Base-by-base conservation (phyloP, 2,797 vertebrate genomes). In the Tauraco hartlaubi region DNA sequence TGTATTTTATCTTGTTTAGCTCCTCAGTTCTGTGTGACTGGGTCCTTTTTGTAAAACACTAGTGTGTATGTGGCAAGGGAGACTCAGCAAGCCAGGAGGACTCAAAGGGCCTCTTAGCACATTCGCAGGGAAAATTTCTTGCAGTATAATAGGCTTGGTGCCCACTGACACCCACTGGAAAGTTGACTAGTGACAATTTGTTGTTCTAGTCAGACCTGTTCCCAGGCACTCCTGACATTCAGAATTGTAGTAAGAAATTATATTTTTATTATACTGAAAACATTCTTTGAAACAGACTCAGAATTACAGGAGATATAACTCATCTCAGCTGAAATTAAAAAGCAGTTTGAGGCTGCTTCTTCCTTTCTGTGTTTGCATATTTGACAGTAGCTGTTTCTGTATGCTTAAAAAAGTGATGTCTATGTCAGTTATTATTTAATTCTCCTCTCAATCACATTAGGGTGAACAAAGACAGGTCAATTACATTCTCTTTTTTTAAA, bases 391-490 rank as follows among this genome's bases (percentile, higher is more conserved):
- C 67, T 79, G 85, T 86, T 85, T 84, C 90, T 71, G 46, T 86
- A 56, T 63, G 71, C 85, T 94, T 93, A 51, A 83, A 83, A 64
- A 92, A 80, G 85, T 75, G 59, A 94, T 41, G 49, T 37, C 81
- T 94, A 84, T 89, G 84, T 80, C 44, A 15, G 83, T 92, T 86
- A 90, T 93, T 95, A 89, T 87, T 96, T 89, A 85, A 94, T 96
- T 92, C 59, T 86, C 79, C 90, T 76, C 93, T 86, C 86, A 92
- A 79, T 88, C 94, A 91, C 85, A 92, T 88, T 89, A 96, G 63
- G 62, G 67, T 85, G 92, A 84, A 93, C 83, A 92, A 96, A 96
- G 92, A 79, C 87, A 96, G 91, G 88, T 97, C 91, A 92, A 85
- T 92, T 87, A 91, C 73, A 75, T 59, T 81, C 73, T 73, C 62